These are phyloP conservation scores for Ichneumon xanthorius DNA, from an alignment of 2,888 invertebrate species.

Conservation along the genomic window DNA sequence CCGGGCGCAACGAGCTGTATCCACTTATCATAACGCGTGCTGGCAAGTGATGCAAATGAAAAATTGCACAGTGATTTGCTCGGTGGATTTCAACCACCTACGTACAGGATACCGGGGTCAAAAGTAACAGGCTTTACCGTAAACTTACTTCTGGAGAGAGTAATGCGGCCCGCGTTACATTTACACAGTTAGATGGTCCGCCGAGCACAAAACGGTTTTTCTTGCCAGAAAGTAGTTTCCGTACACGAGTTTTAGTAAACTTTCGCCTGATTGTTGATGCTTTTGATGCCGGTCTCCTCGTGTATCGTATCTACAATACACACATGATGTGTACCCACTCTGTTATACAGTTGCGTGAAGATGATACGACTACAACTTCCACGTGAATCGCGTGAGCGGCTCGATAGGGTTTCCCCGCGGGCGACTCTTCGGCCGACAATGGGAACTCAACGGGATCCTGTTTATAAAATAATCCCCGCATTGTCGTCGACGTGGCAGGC, in stretches of 20 bases:
- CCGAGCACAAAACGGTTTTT: background rate
- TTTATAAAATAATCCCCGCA: constrained; percentile 82
- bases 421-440: constrained; percentile 64
- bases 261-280: background rate
- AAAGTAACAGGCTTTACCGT: background rate
- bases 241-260: background rate
- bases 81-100: background rate
- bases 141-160: background rate
- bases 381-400: constrained; percentile 56
- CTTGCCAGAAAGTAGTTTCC: background rate
- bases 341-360: constrained; percentile 15
- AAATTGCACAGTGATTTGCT: constrained; percentile 43
- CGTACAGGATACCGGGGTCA: background rate
- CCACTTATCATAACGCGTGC: constrained; percentile 55
- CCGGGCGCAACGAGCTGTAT: constrained; percentile 51
- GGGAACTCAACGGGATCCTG: constrained; percentile 74
- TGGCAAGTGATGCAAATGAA: constrained; percentile 49
- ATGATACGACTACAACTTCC: constrained; percentile 27
- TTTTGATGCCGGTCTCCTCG: background rate
- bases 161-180: background rate
- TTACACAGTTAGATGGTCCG: background rate
- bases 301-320: background rate
- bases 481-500: constrained; percentile 73
- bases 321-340: background rate
- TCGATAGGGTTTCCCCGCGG: constrained; percentile 63